phyloP scores from a whole-genome alignment of 2,797 vertebrate species.

The Gambusia yucatana region DNA sequence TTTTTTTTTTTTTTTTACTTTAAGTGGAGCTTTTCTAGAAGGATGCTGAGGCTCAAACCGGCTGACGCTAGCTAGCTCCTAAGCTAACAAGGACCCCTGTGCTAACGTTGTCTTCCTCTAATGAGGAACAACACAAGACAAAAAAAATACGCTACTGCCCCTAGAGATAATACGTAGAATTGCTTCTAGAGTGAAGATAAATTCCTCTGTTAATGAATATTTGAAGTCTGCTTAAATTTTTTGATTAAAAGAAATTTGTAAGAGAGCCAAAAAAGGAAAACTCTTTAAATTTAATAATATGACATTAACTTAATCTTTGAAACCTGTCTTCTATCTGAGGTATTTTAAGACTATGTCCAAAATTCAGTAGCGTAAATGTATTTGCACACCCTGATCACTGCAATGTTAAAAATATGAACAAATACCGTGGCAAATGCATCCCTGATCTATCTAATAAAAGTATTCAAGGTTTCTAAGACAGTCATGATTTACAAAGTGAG shows the following conservation, averaged over 20 bases:
- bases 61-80: slow-evolving; percentile 43
- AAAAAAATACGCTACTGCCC: neutral
- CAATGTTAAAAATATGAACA: too few species aligned
- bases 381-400: neutral
- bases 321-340: neutral
- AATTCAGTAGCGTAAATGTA: neutral
- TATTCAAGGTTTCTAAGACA: neutral
- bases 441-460: too few species aligned
- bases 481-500: neutral
- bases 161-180: neutral
- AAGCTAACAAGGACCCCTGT: slow-evolving; percentile 69
- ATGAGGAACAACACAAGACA: neutral
- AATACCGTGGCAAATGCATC: too few species aligned
- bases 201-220: neutral
- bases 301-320: neutral
- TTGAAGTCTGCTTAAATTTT: neutral
- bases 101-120: slow-evolving; percentile 55
- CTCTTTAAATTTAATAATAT: neutral
- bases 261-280: neutral
- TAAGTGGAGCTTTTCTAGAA: slow-evolving; percentile 62
- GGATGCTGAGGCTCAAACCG: slow-evolving; percentile 65
- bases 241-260: neutral
- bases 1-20: slow-evolving; percentile 40
- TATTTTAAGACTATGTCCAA: neutral
- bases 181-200: neutral